Base-by-base conservation (phyloP, 1,140 invertebrate species). In the Brachionus rotundiformis region DNA sequence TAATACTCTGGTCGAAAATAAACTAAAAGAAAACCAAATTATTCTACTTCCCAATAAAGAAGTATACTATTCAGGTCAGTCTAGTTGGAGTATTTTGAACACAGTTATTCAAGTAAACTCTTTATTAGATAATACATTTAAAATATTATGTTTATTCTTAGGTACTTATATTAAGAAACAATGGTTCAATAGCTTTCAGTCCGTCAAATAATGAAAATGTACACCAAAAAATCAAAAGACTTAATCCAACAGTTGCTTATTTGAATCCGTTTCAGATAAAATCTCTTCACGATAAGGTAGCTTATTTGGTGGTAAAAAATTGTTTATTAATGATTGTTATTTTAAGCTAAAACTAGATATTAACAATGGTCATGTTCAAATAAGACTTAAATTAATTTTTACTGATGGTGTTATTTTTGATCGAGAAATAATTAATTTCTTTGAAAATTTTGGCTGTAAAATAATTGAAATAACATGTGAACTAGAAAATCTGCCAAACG, bases 401-500 rank as follows among this genome's bases (percentile, higher is more conserved):
- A 36, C 33, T n/a, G 29, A 68, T 36, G 36, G 33, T 2, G 7
- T 68, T 68, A 13, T 68, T 11, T 19, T 10, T 16, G 63, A 68
- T 2, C 7, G 5, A 68, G 33, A 68, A 36, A 68, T 68, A 16
- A 36, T 68, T 13, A 8, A 36, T 6, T 33, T 68, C 4, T 68
- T 68, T 33, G 33, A 68, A 68, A 39, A 68, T 16, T 36, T 36
- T 41, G 31, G 31, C 7, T 68, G 63, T 68, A 16, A 68, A 68
- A 68, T 68, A 36, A 68, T 68, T 33, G 63, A 68, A 68, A 68
- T 68, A 16, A 68, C 29, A 16, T 31, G 63, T 3, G 63, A 68
- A 36, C 19, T 36, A 68, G 63, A 68, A 36, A 68, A 54, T 54
- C 23, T 16, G 3, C 19, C 47, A 41, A 41, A 41, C 39, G 39